Percentiles rank a stretch among this genome's conserved stretches.
These are phyloP conservation scores for Daboia siamensis DNA, from an alignment of 2,113 vertebrate species.

Conservation along the genomic window DNA sequence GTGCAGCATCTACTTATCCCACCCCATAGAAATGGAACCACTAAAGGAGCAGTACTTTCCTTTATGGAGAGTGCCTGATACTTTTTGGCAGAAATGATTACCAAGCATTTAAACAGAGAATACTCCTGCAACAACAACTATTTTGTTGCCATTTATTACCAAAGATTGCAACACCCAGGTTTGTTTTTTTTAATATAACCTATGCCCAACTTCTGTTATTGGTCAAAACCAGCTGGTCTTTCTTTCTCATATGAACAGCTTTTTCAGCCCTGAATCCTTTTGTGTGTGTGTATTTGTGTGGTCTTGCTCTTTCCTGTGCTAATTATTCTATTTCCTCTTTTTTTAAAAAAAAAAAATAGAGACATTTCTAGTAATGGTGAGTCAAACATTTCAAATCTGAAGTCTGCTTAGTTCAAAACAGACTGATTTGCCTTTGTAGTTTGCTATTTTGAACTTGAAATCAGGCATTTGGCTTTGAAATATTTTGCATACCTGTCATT, in stretches of 20 bases:
- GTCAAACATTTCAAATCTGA: background rate
- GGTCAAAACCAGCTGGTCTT: no score
- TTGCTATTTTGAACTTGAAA: background rate
- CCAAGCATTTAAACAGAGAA: background rate
- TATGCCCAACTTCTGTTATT: no score
- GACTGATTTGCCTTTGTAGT: background rate
- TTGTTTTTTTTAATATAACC: no score
- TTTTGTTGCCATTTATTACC: background rate
- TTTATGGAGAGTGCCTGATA: background rate
- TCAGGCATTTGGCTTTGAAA: background rate
- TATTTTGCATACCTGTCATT: background rate
- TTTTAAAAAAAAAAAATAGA: background rate
- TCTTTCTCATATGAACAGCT: no score
- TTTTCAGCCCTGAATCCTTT: background rate
- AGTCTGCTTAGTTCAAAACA: background rate
- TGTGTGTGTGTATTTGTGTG: background rate
- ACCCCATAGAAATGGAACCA: background rate
- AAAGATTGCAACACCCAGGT: background rate
- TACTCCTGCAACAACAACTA: background rate
- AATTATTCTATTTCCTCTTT: background rate
- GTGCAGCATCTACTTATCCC: background rate
- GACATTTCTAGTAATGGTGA: background rate
- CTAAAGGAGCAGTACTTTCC: background rate
- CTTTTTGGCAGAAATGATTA: background rate
- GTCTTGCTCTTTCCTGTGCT: background rate